Evolutionary conservation across 2,888 invertebrate genomes (phyloP).

Genomic region (Crematogaster levior): DNA sequence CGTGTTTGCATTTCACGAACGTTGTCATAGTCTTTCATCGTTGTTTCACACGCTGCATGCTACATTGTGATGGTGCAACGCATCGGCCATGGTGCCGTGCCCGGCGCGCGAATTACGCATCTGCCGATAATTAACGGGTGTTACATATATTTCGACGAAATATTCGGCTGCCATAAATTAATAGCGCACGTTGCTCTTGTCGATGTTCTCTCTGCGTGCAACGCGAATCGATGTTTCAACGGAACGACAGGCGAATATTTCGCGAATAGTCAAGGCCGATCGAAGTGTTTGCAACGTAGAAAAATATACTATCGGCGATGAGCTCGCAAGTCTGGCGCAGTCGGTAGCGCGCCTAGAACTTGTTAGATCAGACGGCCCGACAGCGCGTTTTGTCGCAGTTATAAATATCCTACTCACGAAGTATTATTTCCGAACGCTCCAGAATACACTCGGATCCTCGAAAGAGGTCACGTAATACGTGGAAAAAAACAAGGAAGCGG

Average conservation of each 20-base stretch:
- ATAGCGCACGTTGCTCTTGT: background rate
- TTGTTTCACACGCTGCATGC: constrained; percentile 20
- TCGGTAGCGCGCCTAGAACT: constrained; percentile 62
- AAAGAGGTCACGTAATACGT: constrained; percentile 72
- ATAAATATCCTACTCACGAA: constrained; percentile 74
- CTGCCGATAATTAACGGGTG: constrained; percentile 36
- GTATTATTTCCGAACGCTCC: constrained; percentile 76
- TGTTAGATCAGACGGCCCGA: constrained; percentile 72
- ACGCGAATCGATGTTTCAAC: constrained; percentile 22
- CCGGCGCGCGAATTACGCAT: constrained; percentile 3
- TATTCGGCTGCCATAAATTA: constrained; percentile 23
- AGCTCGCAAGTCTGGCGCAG: constrained; percentile 58
- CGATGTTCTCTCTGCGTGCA: background rate
- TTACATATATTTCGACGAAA: background rate
- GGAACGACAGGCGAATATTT: constrained; percentile 41
- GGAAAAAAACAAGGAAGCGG: constrained; percentile 65
- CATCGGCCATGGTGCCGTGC: background rate
- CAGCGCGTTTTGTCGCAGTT: constrained; percentile 69
- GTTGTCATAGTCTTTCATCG: constrained; percentile 51
- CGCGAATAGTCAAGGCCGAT: constrained; percentile 59
- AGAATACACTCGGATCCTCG: constrained; percentile 67
- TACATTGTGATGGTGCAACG: constrained; percentile 34
- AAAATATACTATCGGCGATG: constrained; percentile 63
- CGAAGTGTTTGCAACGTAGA: constrained; percentile 49
- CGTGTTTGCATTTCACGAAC: constrained; percentile 44